Evolutionary conservation across 2,888 invertebrate species (phyloP).

Genomic region (Lochmaea crataegi): DNA sequence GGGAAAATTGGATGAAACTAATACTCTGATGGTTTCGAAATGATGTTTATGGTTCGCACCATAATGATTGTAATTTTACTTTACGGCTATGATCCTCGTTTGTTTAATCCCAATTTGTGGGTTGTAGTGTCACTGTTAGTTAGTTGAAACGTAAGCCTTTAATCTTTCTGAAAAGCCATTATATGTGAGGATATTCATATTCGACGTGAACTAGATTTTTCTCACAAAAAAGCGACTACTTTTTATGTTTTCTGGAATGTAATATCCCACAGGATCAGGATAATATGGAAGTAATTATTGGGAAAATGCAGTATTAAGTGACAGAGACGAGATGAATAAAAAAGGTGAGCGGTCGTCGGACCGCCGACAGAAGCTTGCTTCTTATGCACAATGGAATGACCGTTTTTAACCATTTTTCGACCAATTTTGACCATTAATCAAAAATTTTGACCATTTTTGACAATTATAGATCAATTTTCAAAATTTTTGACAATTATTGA

Average conservation of each 20-base stretch:
- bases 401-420: no score
- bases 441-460: no score
- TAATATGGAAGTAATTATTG: background rate
- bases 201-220: background rate
- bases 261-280: background rate
- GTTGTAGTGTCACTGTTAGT: slow-evolving; percentile 21
- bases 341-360: no score
- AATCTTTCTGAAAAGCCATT: slow-evolving; percentile 15
- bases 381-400: no score
- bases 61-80: slow-evolving; percentile 21
- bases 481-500: no score
- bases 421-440: no score
- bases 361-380: no score
- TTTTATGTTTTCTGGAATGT: background rate
- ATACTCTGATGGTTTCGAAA: slow-evolving; percentile 20
- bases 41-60: slow-evolving; percentile 18
- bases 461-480: no score
- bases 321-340: no score
- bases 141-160: background rate
- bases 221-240: background rate
- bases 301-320: background rate
- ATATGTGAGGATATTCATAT: background rate
- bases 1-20: slow-evolving; percentile 17
- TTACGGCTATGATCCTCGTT: slow-evolving; percentile 17
- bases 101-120: slow-evolving; percentile 16